Conservation (phyloP, 1,140 invertebrate species). For the Drosophila littoralis region DNA sequence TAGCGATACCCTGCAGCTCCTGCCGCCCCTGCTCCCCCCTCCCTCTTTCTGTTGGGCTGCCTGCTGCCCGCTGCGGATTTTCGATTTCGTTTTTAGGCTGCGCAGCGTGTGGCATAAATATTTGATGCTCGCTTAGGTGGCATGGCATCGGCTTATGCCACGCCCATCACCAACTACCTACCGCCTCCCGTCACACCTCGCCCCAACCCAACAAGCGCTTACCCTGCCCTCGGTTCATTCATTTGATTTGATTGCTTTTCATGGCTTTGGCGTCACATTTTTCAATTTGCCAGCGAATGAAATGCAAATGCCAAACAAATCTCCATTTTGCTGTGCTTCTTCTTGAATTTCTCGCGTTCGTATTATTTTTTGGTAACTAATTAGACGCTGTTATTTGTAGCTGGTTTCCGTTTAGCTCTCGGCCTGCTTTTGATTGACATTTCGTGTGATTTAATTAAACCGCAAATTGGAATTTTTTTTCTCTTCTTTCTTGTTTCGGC, state of each 20-base stretch:
- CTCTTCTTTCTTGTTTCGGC: constrained; percentile 3
- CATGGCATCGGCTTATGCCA: background rate
- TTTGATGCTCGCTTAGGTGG: constrained; percentile 18
- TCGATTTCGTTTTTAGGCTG: constrained; percentile 34
- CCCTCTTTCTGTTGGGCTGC: too few relatives aligned
- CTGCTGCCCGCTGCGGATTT: constrained; percentile 8
- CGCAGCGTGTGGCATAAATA: constrained; percentile 45
- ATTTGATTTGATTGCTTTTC: constrained; percentile 59
- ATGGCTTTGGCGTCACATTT: constrained; percentile 34
- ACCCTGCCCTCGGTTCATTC: too few relatives aligned
- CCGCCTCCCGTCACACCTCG: background rate
- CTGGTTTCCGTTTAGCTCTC: constrained; percentile 26
- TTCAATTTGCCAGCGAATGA: constrained; percentile 67
- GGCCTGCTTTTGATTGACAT: constrained; percentile 54
- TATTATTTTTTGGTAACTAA: constrained; percentile 65
- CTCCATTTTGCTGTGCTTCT: constrained; percentile 11
- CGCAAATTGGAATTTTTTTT: constrained; percentile 58
- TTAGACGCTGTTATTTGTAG: constrained; percentile 74
- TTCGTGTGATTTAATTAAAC: constrained; percentile 79
- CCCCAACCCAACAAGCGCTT: background rate
- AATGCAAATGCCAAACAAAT: constrained; percentile 75
- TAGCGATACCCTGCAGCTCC: background rate
- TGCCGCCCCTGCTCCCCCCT: background rate
- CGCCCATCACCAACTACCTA: background rate
- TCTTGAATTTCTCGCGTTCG: constrained; percentile 19